These are phyloP conservation scores for Anolis carolinensis DNA, from an alignment of 2,113 vertebrate species.

Conservation along the genomic window DNA sequence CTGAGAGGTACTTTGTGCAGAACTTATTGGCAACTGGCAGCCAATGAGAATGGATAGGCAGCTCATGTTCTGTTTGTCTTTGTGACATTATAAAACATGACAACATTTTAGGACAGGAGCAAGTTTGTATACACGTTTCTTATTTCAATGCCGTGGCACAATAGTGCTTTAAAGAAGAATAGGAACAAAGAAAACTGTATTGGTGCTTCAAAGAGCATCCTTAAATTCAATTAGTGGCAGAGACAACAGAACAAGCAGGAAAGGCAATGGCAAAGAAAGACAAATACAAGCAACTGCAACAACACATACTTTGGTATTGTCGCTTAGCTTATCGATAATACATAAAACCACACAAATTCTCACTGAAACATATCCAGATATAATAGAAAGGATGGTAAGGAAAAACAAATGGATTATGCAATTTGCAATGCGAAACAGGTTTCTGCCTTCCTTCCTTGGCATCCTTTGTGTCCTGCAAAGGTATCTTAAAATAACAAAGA, in stretches of 20 bases:
- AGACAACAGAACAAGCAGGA: background rate
- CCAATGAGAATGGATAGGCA: no score
- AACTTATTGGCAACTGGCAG: no score
- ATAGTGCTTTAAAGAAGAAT: background rate
- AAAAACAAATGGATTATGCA: constrained; percentile 18
- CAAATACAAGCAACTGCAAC: background rate
- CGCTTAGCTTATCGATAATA: background rate
- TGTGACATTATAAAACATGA: background rate
- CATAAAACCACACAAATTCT: constrained; percentile 10
- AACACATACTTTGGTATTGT: background rate
- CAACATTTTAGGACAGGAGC: background rate
- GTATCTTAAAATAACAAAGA: constrained; percentile 45
- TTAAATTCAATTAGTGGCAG: background rate
- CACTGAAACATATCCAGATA: background rate
- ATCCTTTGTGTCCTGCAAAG: constrained; percentile 1
- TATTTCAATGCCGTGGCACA: no score
- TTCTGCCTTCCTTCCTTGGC: background rate
- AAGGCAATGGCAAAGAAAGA: background rate
- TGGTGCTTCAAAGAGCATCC: background rate
- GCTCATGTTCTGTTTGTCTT: no score
- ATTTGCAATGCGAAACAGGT: background rate
- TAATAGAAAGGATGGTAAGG: background rate
- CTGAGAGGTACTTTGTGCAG: no score
- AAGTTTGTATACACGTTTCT: no score
- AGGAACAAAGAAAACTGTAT: background rate